Evolutionary conservation across 1,140 invertebrate genomes (phyloP), one percentile per base, ranked within the genome.

Genomic region (Vanessa atalanta): DNA sequence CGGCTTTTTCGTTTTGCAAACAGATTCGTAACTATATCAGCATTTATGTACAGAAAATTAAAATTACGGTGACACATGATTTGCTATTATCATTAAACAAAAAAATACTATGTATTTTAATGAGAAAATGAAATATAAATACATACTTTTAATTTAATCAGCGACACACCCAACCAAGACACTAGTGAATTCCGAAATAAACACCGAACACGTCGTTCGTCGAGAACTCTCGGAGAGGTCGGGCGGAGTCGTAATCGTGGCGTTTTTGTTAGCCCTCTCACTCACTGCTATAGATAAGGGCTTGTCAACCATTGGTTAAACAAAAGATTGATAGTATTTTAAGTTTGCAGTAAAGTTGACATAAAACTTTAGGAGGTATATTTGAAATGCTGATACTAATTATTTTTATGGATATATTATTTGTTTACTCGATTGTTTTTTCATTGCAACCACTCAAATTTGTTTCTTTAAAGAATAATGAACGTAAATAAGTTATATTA

Each of bases 1-100:
- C 88, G 88, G 89, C 88, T 91, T 88, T 88, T 80, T 70, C 76
- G 81, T 83, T 80, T 85, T 81, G 81, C 84, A 87, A 88, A 88
- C 82, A 88, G 47, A 76, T 70, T 73, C 70, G 74, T 75, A 55
- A 68, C 73, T 37, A 20, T 13, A 14, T 31, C 6, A 26, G 14
- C 3, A 26, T 37, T 61, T 61, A 61, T 61, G 12, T 61, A 60
- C 3, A 31, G 15, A 61, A 31, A 16, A 11, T 14, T 3, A 26
- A 37, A 11, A 31, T 15, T 37, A 61, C 2, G 2, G 13, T 8
- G 7, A 43, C 26, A 31, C 57, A 31, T 37, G 26, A 37, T 37
- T 61, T 31, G 6, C 15, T 61, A 5, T 37, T 15, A 37, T 37
- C 9, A 15, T 31, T 15, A 61, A 60, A 14, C 12, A n/a, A 13